These are phyloP conservation scores for Cerastoderma edule DNA, from an alignment of 2,888 invertebrate species.

Conservation along the genomic window DNA sequence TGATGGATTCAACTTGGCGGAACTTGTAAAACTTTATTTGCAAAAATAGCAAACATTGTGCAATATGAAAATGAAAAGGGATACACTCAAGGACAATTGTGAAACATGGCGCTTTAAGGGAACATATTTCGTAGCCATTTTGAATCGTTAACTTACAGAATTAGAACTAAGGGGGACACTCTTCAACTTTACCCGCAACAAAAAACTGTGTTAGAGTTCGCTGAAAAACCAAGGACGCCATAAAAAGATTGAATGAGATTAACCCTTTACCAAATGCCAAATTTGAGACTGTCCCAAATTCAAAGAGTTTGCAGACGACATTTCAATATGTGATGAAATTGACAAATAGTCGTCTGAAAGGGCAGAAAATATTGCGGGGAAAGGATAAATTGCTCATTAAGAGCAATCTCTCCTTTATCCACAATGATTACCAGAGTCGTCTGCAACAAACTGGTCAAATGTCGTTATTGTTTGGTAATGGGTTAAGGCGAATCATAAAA, in stretches of 20 bases:
- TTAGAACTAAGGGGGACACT: too few relatives aligned
- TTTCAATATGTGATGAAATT: too few relatives aligned
- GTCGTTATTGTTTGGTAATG: too few relatives aligned
- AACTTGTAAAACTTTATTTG: neutral
- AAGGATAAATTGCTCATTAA: neutral
- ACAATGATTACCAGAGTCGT: neutral
- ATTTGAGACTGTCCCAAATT: neutral
- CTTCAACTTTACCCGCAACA: too few relatives aligned
- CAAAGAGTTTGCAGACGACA: neutral
- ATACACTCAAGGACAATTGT: too few relatives aligned
- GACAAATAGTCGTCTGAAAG: too few relatives aligned
- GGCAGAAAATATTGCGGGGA: neutral
- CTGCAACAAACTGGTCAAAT: too few relatives aligned
- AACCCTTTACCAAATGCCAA: neutral
- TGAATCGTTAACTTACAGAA: too few relatives aligned
- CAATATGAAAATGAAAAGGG: too few relatives aligned
- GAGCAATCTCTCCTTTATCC: neutral
- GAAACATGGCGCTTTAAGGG: too few relatives aligned
- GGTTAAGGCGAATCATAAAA: too few relatives aligned
- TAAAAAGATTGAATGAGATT: neutral
- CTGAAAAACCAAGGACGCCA: slow-evolving; percentile 19
- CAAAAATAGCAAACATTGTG: neutral
- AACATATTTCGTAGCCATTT: too few relatives aligned
- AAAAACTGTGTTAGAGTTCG: neutral
- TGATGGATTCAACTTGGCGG: neutral